Base-by-base conservation (phyloP, 2,888 invertebrate species). In the Neoaliturus tenellus region DNA sequence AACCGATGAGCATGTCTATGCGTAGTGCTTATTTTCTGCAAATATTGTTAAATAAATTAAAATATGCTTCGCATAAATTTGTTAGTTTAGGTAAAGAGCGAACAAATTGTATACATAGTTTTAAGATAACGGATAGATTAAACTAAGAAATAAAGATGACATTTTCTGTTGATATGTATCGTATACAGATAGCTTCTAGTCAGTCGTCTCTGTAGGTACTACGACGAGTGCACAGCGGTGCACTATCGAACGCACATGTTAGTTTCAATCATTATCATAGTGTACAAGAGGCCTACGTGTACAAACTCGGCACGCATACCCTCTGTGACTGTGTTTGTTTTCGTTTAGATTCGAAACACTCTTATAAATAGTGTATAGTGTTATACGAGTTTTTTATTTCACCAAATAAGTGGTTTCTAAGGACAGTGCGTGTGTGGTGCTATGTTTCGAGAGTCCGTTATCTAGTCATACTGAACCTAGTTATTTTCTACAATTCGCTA, bases 301-400 rank as follows among this genome's bases (percentile, higher is more conserved):
- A 20, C 69, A 33, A 69, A 69, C n/a, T 69, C 20, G 73, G 39
- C 73, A 75, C 73, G 44, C 44, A 75, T 41, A 62, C 28, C 44
- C 73, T 44, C 73, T 75, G 44, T 75, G 73, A 75, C 44, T 75
- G 69, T 69, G 69, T 75, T 75, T 44, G 44, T 75, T 75, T 71
- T 44, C 44, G 73, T 41, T 75, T 44, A 33, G 39, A 35, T 69
- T 69, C n/a, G 75, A 75, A 81, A 81, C 71, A 51, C 73, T 82
- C 82, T 82, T 82, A 82, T 82, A 82, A 73, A 82, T 82, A 82
- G 82, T 82, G 82, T 82, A 82, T 82, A 82, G 82, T 82, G 82
- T 82, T 82, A 82, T 82, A 48, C 17, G 28, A 51, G 35, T 44
- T 78, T 75, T 78, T 78, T 55, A 78, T 78, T 78, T 75, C 28